phyloP scores from a whole-genome alignment of 2,113 vertebrate species.

The Hippocampus barbouri region DNA sequence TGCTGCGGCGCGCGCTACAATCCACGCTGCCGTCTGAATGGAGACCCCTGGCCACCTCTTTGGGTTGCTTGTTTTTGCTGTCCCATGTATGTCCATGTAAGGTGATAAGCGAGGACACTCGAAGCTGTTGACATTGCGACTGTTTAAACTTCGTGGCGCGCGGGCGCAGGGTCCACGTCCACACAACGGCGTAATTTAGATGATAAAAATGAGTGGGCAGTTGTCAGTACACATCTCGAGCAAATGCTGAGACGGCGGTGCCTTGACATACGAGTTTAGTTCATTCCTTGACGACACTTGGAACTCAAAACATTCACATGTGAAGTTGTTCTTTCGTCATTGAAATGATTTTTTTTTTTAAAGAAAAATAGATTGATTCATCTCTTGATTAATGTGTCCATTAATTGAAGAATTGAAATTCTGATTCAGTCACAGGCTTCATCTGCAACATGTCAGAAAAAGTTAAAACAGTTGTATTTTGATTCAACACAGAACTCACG shows the following conservation, averaged over 20 bases:
- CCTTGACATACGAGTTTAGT: too few species aligned
- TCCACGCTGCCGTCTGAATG: constrained; percentile 1
- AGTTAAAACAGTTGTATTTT: background rate
- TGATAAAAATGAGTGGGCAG: background rate
- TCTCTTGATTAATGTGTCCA: too few species aligned
- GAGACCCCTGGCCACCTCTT: background rate
- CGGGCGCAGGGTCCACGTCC: constrained; percentile 9
- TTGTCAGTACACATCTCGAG: too few species aligned
- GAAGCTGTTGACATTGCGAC: constrained; percentile 45
- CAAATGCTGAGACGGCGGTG: too few species aligned
- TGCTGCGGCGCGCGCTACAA: constrained; percentile 18
- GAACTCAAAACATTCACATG: too few species aligned
- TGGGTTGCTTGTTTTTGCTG: constrained; percentile 3
- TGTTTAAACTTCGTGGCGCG: constrained; percentile 13
- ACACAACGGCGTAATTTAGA: background rate
- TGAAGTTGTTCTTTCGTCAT: too few species aligned
- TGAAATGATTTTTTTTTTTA: too few species aligned
- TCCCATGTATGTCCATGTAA: constrained; percentile 40
- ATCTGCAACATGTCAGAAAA: background rate
- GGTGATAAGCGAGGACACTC: constrained; percentile 35
- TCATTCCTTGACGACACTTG: too few species aligned
- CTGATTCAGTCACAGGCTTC: too few species aligned
- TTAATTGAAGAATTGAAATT: too few species aligned
- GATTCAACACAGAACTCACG: background rate
- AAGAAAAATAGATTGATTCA: too few species aligned